phyloP scores from a whole-genome alignment of 2,888 invertebrate species.

The Zygogramma bicolorata region DNA sequence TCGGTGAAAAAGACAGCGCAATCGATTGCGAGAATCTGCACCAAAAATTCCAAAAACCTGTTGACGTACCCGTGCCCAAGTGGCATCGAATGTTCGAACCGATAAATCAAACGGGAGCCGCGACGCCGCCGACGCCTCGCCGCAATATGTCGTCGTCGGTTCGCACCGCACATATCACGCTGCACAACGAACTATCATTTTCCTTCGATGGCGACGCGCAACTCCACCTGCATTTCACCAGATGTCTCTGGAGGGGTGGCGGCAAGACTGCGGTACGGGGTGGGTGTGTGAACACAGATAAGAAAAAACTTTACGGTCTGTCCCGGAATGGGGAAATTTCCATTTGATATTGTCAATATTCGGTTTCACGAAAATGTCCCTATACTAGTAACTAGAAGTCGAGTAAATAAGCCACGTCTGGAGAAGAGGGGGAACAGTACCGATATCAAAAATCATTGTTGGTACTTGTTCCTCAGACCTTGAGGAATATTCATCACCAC shows the following conservation, averaged over 20 bases:
- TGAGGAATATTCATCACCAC: no score
- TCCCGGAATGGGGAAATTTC: no score
- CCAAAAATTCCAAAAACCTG: constrained; percentile 6
- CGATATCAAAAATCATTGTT: no score
- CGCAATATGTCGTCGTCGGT: constrained; percentile 1
- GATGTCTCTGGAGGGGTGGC: constrained; percentile 28
- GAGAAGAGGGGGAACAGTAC: no score
- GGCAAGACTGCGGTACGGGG: not conserved
- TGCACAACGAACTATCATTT: constrained; percentile 2
- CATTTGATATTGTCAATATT: no score
- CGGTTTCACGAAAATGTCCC: no score
- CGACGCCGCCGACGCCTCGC: constrained; percentile 1
- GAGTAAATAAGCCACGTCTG: no score
- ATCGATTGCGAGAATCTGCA: not conserved
- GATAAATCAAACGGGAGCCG: not conserved
- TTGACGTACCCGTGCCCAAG: constrained; percentile 1
- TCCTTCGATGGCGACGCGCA: not conserved
- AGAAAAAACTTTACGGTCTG: no score
- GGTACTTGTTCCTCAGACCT: no score
- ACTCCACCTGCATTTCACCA: constrained; percentile 19
- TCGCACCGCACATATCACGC: constrained; percentile 8
- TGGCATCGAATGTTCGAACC: not conserved
- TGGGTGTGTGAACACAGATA: not conserved
- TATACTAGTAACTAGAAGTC: no score
- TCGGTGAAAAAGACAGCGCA: not conserved